Evolutionary conservation across 2,797 vertebrate species (phyloP), one percentile per base, ranked within the genome.

Genomic region (Sebastes itinus): DNA sequence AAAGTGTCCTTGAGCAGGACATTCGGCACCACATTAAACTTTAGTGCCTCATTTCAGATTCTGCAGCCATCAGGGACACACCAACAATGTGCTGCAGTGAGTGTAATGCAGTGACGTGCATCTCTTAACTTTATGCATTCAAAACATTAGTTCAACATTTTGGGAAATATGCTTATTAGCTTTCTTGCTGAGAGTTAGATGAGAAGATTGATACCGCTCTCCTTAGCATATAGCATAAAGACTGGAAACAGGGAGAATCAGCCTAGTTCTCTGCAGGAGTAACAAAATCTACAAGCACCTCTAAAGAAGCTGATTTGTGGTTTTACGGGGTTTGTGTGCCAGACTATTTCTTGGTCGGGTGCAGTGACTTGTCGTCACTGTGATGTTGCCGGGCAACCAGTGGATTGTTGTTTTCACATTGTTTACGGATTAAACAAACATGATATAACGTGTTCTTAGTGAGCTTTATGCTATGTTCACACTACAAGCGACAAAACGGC

Each of bases 381-480:
- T 58, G 28, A 55, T 12, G 30, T 25, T 32, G 1, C 20, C 27
- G 5, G 62, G 33, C 7, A 52, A n/a, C 18, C 10, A 66, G 63
- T 65, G 8, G 20, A 10, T 52, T 64, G 20, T 7, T 66, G 60
- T 38, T 35, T 25, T 58, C 35, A 65, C 16, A 67, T 56, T 61
- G 60, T 79, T 13, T 28, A 12, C 23, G 4, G 56, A 63, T 68
- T 76, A 49, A 80, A 77, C 27, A 75, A 72, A 83, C 46, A 59
- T 30, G 35, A 62, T 14, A 11, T n/a, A 16, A 55, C 12, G 2
- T 49, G n/a, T 46, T 46, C 42, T 46, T 46, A 46, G 6, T 59
- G 9, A 32, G 9, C 8, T 42, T 52, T 14, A 52, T 52, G 20
- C 49, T 52, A 52, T 10, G 20, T 52, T 52, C 20, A 52, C 20